These are phyloP conservation scores for Coregonus suidteri DNA, from an alignment of 2,797 vertebrate genomes.

Conservation along the genomic window DNA sequence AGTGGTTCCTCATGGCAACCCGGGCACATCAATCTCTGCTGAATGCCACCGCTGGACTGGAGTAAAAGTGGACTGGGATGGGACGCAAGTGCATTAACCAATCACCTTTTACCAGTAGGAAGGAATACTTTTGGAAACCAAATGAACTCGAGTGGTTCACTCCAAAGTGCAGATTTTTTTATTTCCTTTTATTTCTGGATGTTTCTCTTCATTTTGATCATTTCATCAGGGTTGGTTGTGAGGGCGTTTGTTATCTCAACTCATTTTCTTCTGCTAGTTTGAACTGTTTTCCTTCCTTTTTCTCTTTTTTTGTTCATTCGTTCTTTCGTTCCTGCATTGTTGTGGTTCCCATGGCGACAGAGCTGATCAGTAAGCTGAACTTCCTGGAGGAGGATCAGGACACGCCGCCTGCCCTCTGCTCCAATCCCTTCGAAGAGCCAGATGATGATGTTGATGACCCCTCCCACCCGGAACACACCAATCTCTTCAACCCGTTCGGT, in stretches of 20 bases:
- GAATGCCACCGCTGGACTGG: constrained; percentile 43
- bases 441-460: constrained; percentile 77
- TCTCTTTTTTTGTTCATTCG: constrained; percentile 66
- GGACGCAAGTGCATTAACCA: background rate
- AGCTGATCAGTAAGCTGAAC: constrained; percentile 96
- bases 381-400: constrained; percentile 90
- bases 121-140: constrained; percentile 20
- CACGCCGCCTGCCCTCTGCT: constrained; percentile 69
- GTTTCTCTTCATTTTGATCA: constrained; percentile 35
- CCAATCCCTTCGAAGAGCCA: constrained; percentile 86
- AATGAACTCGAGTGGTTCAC: constrained; percentile 70
- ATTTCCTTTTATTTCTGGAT: constrained; percentile 31
- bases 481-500: constrained; percentile 88
- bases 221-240: constrained; percentile 25
- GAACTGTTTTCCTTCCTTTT: constrained; percentile 39
- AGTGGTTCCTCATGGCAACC: constrained; percentile 52
- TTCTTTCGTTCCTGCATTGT: background rate
- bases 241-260: background rate
- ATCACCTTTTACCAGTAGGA: background rate
- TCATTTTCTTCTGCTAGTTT: background rate
- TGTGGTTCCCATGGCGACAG: constrained; percentile 73
- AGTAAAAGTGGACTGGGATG: constrained; percentile 26
- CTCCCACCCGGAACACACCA: constrained; percentile 54
- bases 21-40: constrained; percentile 49
- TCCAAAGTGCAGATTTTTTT: constrained; percentile 71